Base-by-base conservation (phyloP, 53 echinoderm and acorn worm genomes). In the Paracentrotus lividus region DNA sequence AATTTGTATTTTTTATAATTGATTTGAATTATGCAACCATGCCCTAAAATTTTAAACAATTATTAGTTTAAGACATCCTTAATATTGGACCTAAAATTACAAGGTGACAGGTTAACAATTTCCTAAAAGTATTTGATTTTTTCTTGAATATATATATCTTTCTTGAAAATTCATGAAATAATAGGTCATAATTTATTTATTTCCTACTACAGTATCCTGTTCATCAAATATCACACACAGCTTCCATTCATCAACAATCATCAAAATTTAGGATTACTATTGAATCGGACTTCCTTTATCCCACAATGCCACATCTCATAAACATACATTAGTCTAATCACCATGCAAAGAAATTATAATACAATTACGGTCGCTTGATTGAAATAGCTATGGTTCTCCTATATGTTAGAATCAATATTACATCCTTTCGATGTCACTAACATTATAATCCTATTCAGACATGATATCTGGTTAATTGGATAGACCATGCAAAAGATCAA, bases 271-370 rank as follows among this genome's bases (percentile, higher is more conserved):
- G 36, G 16, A 9, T 38, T 6, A 40, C 40, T 18, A 5, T 40
- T 13, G 3, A 72, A 18, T 14, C 9, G 21, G 32, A 40, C 20
- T 72, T 6, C 21, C 12, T n/a, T 5, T 40, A 72, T 15, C 20
- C 12, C n/a, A n/a, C n/a, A n/a, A n/a, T n/a, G n/a, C 20, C 1
- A 15, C 20, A 21, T 4, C 12, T 3, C 40, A 40, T 4, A 72
- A 14, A 72, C 32, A 18, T 72, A 8, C 72, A 16, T 72, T 72
- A 72, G 72, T 72, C 72, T 72, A 72, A 38, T 38, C 69, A 69
- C 5, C 1, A 14, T 20, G 18, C 18, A 2, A 40, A 12, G 18
- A 4, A 72, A 18, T 40, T 72, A 72, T 32, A 40, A 12, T 32
- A 29, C 15, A 12, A 67, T 29, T 67, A 67, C n/a, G n/a, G n/a